Percentiles rank a stretch among this genome's conserved stretches.
These are phyloP conservation scores for Pinctada fucata DNA, from an alignment of 2,888 invertebrate species.

Conservation along the genomic window DNA sequence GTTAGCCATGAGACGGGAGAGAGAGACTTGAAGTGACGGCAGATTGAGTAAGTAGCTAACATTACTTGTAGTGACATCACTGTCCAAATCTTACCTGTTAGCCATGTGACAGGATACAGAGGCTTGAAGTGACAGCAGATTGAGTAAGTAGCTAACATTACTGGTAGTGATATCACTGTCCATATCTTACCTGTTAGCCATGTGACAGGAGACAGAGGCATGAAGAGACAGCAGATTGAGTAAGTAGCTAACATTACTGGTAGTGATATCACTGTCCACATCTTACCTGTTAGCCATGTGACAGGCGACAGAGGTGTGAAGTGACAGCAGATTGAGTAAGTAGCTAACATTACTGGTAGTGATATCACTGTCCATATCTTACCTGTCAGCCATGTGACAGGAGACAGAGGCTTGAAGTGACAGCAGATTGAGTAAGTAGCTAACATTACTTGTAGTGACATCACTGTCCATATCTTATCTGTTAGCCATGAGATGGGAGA, in stretches of 20 bases:
- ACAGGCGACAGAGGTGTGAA: slow-evolving; percentile 50
- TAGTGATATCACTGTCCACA: background rate
- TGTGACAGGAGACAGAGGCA: background rate
- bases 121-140: background rate
- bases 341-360: slow-evolving; percentile 46
- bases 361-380: slow-evolving; percentile 17
- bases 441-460: no score
- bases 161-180: background rate
- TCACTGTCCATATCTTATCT: slow-evolving; percentile 3
- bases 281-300: slow-evolving; percentile 54
- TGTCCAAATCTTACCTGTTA: no score
- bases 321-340: slow-evolving; percentile 48
- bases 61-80: no score
- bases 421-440: no score
- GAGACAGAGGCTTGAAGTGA: no score
- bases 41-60: no score
- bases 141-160: background rate
- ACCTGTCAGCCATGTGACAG: no score
- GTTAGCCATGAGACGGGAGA: no score
- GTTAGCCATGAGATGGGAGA: no score
- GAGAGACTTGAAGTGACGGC: no score
- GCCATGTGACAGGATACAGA: background rate
- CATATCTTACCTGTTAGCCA: no score
- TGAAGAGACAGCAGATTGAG: background rate
- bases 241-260: background rate